These are phyloP conservation scores for Drosophila ogumai DNA, from an alignment of 1,140 invertebrate genomes.

Conservation along the genomic window DNA sequence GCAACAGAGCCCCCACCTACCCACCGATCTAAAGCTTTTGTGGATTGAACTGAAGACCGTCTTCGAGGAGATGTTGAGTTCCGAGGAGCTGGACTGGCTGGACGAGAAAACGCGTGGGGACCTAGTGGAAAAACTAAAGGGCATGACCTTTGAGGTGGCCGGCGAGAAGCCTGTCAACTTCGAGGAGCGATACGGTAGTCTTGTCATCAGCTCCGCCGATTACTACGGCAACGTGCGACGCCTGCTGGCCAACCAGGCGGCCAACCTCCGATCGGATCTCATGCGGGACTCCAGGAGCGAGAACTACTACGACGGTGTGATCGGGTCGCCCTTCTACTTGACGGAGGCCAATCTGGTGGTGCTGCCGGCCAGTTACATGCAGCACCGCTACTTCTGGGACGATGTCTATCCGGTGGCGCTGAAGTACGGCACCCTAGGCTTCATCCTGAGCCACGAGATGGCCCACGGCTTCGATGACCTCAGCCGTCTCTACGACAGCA, in stretches of 20 bases:
- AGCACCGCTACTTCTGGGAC: conserved; percentile 96
- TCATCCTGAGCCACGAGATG: conserved; percentile 90
- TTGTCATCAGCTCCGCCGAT: conserved; percentile 88
- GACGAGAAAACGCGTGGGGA: conserved; percentile 40
- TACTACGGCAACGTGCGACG: conserved; percentile 95
- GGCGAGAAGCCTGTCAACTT: conserved; percentile 52
- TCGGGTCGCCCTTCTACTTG: conserved; percentile 96
- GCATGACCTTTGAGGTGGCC: conserved; percentile 64
- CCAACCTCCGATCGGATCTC: conserved; percentile 88
- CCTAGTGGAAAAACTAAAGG: conserved; percentile 63
- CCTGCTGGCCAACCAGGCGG: conserved; percentile 90
- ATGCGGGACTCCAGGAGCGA: conserved; percentile 90
- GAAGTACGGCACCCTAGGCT: conserved; percentile 98
- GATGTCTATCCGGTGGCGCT: conserved; percentile 92
- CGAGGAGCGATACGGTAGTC: conserved; percentile 85
- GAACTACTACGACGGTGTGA: conserved; percentile 93
- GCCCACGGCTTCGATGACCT: conserved; percentile 89
- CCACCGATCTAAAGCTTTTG: conserved; percentile 45
- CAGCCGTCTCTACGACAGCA: conserved; percentile 88
- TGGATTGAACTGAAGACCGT: conserved; percentile 65
- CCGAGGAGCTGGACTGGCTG: conserved; percentile 47
- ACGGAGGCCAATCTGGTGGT: conserved; percentile 98
- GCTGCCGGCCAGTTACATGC: conserved; percentile 97
- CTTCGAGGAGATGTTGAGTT: conserved; percentile 51
- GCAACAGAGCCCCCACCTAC: conserved; percentile 56